Percentiles rank a stretch among this genome's conserved stretches.
phyloP scores from a whole-genome alignment of 2,113 vertebrate genomes.

The Hemiscyllium ocellatum region DNA sequence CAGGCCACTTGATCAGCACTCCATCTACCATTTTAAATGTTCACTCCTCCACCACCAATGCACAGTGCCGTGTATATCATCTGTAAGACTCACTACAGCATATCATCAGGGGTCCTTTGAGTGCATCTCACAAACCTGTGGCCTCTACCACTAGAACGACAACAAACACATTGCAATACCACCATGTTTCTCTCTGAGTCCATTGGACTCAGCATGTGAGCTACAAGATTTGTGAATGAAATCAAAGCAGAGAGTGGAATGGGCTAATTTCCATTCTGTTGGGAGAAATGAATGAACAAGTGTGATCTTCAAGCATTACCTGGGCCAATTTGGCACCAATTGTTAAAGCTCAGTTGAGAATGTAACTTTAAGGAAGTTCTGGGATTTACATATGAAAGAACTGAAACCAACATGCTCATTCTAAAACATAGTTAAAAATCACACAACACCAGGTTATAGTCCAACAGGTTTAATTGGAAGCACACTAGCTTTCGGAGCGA shows the following conservation, averaged over 20 bases:
- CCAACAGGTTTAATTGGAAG: too few relatives aligned
- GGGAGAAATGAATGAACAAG: background rate
- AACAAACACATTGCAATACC: background rate
- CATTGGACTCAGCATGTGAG: background rate
- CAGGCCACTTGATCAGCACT: background rate
- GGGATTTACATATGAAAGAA: too few relatives aligned
- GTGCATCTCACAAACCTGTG: background rate
- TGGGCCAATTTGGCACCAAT: too few relatives aligned
- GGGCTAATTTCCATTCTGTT: background rate
- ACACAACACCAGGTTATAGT: too few relatives aligned
- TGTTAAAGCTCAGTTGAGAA: too few relatives aligned
- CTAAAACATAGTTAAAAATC: too few relatives aligned
- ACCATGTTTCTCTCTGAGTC: background rate
- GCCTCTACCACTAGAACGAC: background rate
- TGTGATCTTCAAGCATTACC: background rate
- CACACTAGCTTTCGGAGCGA: too few relatives aligned
- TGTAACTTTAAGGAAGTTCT: too few relatives aligned
- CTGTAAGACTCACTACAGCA: background rate
- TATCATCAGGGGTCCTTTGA: background rate
- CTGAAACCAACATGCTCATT: too few relatives aligned
- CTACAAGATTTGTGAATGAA: background rate
- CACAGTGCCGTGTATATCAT: background rate
- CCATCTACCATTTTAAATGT: background rate
- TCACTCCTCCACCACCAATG: background rate
- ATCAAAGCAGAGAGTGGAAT: background rate